phyloP scores from a whole-genome alignment of 2,113 vertebrate species.

The Drymodes brunneopygia region DNA sequence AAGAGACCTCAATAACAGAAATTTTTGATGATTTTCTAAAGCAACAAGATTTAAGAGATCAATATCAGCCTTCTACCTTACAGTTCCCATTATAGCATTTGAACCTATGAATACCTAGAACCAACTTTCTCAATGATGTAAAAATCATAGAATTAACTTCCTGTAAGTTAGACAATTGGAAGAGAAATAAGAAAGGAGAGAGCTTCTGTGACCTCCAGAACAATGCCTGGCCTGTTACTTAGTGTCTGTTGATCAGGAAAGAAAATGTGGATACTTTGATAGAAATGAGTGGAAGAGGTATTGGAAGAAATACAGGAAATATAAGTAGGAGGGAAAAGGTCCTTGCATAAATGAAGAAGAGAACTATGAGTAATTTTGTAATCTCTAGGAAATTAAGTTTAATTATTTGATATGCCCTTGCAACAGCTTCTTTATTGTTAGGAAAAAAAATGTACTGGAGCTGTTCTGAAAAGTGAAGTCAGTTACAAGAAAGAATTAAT shows the following conservation, averaged over 20 bases:
- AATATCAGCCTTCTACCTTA: not conserved
- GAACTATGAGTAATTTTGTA: not conserved
- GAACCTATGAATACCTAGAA: not conserved
- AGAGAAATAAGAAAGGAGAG: not conserved
- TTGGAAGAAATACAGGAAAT: not conserved
- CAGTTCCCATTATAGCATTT: not conserved
- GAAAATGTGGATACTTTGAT: not conserved
- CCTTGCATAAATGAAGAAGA: not conserved
- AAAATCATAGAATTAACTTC: not conserved
- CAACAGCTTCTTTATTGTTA: not conserved
- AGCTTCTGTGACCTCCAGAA: not conserved
- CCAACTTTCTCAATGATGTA: not conserved
- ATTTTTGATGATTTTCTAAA: not conserved
- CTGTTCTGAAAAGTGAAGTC: not conserved
- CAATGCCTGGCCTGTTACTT: not conserved
- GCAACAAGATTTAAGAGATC: not conserved
- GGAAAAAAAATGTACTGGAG: not conserved
- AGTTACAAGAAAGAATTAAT: not conserved
- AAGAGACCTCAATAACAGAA: not conserved
- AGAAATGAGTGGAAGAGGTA: not conserved
- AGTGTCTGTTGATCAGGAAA: not conserved
- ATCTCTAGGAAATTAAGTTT: not conserved
- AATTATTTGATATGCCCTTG: not conserved
- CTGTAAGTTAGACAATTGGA: not conserved
- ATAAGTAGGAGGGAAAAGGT: not conserved